Conservation (phyloP, 2,888 invertebrate genomes). For the Smittia sp. region DNA sequence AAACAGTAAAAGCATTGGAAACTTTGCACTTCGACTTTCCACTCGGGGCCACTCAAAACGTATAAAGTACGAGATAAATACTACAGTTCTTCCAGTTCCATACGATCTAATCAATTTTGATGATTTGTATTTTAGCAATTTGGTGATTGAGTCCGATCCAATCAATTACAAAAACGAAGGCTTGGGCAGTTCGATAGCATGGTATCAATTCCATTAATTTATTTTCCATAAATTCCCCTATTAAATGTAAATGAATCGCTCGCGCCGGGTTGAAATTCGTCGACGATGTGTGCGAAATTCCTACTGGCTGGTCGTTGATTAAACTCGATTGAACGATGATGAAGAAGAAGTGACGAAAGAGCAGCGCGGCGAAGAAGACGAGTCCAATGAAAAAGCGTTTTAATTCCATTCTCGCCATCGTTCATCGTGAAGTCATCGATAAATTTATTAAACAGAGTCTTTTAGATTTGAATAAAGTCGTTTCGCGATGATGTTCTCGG, state of each 20-base stretch:
- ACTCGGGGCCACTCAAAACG: no score
- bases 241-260: constrained; percentile 32
- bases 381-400: constrained; percentile 2
- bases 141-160: background rate
- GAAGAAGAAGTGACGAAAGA: constrained; percentile 37
- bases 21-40: no score
- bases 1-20: no score
- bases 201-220: background rate
- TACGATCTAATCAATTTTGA: no score
- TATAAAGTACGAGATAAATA: no score
- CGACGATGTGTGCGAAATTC: background rate
- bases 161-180: background rate
- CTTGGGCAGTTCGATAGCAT: background rate
- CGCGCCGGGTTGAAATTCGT: background rate
- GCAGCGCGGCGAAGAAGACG: background rate
- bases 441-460: constrained; percentile 30
- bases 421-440: constrained; percentile 38
- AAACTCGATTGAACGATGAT: background rate
- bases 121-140: background rate
- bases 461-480: constrained; percentile 35
- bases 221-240: constrained; percentile 12
- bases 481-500: background rate
- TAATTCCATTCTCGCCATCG: background rate
- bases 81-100: no score
- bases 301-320: background rate